phyloP scores from a whole-genome alignment of 92 coral and sea anemone genomes.

The Palythoa caribaeorum region DNA sequence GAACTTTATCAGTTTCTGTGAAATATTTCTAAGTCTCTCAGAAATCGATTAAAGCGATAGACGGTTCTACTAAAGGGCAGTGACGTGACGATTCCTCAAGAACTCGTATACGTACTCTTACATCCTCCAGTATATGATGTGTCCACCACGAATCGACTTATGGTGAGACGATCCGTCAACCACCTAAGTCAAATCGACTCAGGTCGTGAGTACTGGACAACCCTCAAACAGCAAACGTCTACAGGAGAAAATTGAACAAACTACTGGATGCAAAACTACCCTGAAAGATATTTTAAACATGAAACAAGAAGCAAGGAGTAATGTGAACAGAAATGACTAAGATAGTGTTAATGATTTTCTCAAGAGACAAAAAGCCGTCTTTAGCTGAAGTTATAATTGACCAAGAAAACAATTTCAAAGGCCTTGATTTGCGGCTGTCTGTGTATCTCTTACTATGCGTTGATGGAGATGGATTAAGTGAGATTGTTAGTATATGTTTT shows the following conservation, averaged over 20 bases:
- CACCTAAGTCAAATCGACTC: too few species aligned
- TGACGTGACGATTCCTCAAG: too few species aligned
- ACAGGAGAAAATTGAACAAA: constrained; percentile 52
- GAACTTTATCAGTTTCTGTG: too few species aligned
- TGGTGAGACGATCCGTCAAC: too few species aligned
- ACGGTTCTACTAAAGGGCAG: too few species aligned
- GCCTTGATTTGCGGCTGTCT: constrained; percentile 51
- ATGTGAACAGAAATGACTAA: constrained; percentile 48
- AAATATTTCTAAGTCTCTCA: too few species aligned
- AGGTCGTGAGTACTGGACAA: too few species aligned
- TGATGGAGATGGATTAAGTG: constrained; percentile 72
- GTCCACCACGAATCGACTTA: too few species aligned
- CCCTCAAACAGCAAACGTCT: constrained; percentile 54
- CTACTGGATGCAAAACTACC: background rate
- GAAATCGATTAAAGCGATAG: too few species aligned
- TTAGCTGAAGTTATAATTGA: constrained; percentile 58
- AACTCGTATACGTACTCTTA: too few species aligned
- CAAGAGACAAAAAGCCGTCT: constrained; percentile 52
- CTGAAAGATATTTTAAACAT: constrained; percentile 66
- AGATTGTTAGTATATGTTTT: constrained; percentile 65
- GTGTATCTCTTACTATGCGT: constrained; percentile 59
- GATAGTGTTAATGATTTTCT: constrained; percentile 46
- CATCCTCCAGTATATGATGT: too few species aligned
- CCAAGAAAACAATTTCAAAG: constrained; percentile 74
- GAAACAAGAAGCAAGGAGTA: constrained; percentile 51